phyloP scores from a whole-genome alignment of 2,797 vertebrate genomes.

The Anas georgica region DNA sequence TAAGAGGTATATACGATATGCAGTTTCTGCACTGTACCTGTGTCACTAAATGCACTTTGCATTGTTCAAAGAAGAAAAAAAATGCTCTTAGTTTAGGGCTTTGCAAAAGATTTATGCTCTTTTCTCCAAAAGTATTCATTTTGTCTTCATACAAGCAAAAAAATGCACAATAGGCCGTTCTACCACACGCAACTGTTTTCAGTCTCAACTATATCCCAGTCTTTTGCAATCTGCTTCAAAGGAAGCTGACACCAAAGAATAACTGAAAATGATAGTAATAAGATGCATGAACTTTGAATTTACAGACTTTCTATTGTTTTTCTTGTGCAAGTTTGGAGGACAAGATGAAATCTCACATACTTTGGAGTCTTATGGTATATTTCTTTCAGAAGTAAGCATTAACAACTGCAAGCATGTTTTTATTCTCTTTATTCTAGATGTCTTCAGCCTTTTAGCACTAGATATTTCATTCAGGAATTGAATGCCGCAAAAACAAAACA shows the following conservation, averaged over 20 bases:
- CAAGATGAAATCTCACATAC: not conserved
- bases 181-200: not conserved
- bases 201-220: not conserved
- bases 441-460: conserved; percentile 6
- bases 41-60: not conserved
- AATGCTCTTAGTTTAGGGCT: not conserved
- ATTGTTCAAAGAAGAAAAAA: conserved; percentile 23
- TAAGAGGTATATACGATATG: not conserved
- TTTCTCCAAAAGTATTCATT: conserved; percentile 44
- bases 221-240: conserved; percentile 47
- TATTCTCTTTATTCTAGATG: not conserved
- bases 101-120: conserved; percentile 26
- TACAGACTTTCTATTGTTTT: conserved; percentile 15
- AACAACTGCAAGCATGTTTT: conserved; percentile 27
- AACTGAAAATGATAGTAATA: conserved; percentile 26
- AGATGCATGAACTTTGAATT: conserved; percentile 33
- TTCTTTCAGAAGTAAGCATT: conserved; percentile 11
- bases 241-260: conserved; percentile 30
- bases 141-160: conserved; percentile 15
- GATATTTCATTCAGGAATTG: conserved; percentile 54
- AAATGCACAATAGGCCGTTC: not conserved
- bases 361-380: conserved; percentile 16
- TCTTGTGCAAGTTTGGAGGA: conserved; percentile 14
- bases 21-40: not conserved
- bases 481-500: conserved; percentile 11